Evolutionary conservation across 2,113 vertebrate species (phyloP), one percentile per base, ranked within the genome.

Genomic region (Grus americana): DNA sequence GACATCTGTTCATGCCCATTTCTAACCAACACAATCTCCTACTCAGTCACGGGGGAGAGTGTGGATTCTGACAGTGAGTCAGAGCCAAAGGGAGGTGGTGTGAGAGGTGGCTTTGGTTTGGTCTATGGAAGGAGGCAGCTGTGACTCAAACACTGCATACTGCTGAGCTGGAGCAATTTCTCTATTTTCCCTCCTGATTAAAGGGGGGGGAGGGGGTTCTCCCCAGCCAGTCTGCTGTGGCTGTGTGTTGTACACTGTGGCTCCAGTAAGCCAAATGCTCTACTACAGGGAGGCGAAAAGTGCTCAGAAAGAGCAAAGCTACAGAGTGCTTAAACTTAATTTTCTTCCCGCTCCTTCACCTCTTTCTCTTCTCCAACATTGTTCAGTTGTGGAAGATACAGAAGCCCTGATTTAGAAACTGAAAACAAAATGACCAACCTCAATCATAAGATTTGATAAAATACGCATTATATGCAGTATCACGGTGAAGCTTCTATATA

Each of bases 1-100:
- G 91, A 84, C 95, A 96, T 96, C 94, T 97, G 97, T 59, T 92
- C 59, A 13, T 65, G 79, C 72, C 95, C 93, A 83, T 92, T 88
- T 93, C 89, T 66, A 78, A 91, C 59, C 55, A 83, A 92, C 92
- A 95, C 91, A 42, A 12, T 32, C 95, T 95, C 96, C 95, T 52
- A 78, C 92, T 95, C 93, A 90, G 92, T 68, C 84, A 92, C 11
- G 57, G 92, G 91, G 92, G 52, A 83, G 79, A 68, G 75, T 15
- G 84, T 47, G 68, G 89, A 68, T 94, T 65, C 75, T 86, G 89
- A 87, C 34, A 57, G 74, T 97, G 96, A 97, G 38, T 97, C 96
- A 97, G 74, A 84, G 74, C 79, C 72, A 61, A 79, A 36, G 74
- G 73, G 82, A 90, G 89, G 93, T 26, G 59, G 66, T 86, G 78